A percentile compares a stretch with the other conserved stretches of the same genome.
Conservation (phyloP, 2,888 invertebrate genomes). For the Phlogophora meticulosa region DNA sequence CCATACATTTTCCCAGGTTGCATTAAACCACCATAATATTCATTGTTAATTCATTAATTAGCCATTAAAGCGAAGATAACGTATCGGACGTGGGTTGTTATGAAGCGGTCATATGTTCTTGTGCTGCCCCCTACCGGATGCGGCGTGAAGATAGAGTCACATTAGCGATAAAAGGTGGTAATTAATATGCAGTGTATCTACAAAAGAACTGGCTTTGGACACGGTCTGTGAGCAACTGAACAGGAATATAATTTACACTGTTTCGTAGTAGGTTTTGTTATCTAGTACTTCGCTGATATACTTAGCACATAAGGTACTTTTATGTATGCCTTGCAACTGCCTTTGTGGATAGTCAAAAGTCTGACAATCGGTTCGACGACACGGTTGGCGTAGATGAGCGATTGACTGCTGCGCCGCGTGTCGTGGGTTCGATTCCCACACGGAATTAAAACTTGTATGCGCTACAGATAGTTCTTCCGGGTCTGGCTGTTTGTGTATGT, state of each 20-base stretch:
- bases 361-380: too few species aligned
- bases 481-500: too few species aligned
- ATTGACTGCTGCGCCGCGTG: too few species aligned
- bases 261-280: background rate
- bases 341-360: too few species aligned
- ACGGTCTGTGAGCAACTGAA: constrained; percentile 28
- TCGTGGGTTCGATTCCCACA: too few species aligned
- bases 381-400: too few species aligned
- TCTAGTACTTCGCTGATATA: background rate
- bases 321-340: too few species aligned
- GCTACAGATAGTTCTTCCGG: too few species aligned
- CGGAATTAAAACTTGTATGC: too few species aligned
- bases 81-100: constrained; percentile 19
- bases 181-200: constrained; percentile 58
- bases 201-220: constrained; percentile 33
- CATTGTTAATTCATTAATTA: constrained; percentile 60
- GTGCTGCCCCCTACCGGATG: constrained; percentile 36
- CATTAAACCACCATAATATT: constrained; percentile 37
- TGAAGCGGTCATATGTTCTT: constrained; percentile 42
- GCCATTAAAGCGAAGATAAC: constrained; percentile 47
- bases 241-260: constrained; percentile 9
- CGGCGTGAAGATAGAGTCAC: constrained; percentile 47
- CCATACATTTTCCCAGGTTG: constrained; percentile 25
- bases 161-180: constrained; percentile 50
- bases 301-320: background rate